Percentiles rank a stretch among this genome's conserved stretches.
phyloP scores from a whole-genome alignment of 2,113 vertebrate genomes.

The Chroicocephalus ridibundus region DNA sequence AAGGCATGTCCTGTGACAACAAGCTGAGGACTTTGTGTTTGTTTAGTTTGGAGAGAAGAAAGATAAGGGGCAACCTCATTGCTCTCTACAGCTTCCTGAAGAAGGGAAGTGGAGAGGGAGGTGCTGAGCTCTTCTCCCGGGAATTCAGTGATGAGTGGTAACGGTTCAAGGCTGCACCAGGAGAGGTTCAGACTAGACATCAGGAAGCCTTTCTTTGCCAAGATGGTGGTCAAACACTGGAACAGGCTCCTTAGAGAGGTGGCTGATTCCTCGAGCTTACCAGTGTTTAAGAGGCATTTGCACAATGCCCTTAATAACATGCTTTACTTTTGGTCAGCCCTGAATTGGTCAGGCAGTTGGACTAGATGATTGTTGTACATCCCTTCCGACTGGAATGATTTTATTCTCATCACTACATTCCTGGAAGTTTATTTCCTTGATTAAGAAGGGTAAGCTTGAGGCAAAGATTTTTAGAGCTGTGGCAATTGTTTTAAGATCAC shows the following conservation, averaged over 20 bases:
- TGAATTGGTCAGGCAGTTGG: not conserved
- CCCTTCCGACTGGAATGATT: not conserved
- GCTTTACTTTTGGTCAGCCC: not conserved
- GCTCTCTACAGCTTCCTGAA: not conserved
- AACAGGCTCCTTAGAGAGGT: not conserved
- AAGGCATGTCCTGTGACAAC: not conserved
- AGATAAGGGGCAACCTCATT: not conserved
- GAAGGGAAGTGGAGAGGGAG: not conserved
- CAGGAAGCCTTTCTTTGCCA: not conserved
- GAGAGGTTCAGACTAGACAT: not conserved
- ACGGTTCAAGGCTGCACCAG: not conserved
- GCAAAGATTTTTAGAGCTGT: not conserved
- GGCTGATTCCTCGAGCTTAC: not conserved
- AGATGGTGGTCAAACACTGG: not conserved
- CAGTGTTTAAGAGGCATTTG: too few species aligned
- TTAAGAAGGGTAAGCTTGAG: not conserved
- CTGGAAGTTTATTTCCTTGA: not conserved
- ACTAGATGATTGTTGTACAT: not conserved
- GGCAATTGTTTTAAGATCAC: not conserved
- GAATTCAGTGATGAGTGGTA: too few species aligned
- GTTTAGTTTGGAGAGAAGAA: not conserved
- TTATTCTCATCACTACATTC: not conserved
- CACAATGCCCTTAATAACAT: not conserved
- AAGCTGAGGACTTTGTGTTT: not conserved
- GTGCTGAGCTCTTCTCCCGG: not conserved